Conservation (phyloP, 2,888 invertebrate genomes). For the Athalia rosae region DNA sequence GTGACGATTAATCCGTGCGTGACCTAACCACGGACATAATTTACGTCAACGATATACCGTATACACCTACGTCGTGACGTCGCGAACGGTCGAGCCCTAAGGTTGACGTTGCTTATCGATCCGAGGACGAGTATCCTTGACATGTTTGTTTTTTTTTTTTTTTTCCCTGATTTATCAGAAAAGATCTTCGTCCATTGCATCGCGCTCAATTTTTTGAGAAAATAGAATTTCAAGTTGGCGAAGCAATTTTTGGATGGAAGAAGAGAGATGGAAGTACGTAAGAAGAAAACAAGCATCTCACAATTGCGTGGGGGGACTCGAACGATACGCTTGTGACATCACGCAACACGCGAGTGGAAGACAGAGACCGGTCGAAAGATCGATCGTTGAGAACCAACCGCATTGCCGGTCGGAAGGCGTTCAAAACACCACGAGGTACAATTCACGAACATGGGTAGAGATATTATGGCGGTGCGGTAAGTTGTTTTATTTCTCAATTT, state of each 20-base stretch:
- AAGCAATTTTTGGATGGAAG: background rate
- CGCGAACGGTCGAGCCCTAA: background rate
- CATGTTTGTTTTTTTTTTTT: no score
- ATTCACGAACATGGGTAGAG: conserved; percentile 15
- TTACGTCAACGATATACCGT: background rate
- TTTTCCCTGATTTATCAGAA: no score
- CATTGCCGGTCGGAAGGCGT: conserved; percentile 10
- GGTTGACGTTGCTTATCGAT: background rate
- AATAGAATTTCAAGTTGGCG: no score
- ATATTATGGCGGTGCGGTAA: background rate
- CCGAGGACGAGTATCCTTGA: no score
- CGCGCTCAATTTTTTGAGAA: no score
- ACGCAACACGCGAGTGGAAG: background rate
- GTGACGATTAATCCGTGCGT: conserved; percentile 22
- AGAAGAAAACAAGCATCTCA: background rate
- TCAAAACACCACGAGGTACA: background rate
- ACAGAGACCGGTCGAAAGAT: conserved; percentile 6
- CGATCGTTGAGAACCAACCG: background rate
- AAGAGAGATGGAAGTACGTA: background rate
- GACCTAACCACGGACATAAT: background rate
- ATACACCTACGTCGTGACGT: conserved; percentile 3
- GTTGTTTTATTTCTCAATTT: background rate
- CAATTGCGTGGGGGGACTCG: background rate
- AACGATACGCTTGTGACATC: background rate
- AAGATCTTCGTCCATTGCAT: no score